Percentiles rank a stretch among this genome's conserved stretches.
Conservation (phyloP, 2,888 invertebrate genomes). For the Orchesella flavescens region DNA sequence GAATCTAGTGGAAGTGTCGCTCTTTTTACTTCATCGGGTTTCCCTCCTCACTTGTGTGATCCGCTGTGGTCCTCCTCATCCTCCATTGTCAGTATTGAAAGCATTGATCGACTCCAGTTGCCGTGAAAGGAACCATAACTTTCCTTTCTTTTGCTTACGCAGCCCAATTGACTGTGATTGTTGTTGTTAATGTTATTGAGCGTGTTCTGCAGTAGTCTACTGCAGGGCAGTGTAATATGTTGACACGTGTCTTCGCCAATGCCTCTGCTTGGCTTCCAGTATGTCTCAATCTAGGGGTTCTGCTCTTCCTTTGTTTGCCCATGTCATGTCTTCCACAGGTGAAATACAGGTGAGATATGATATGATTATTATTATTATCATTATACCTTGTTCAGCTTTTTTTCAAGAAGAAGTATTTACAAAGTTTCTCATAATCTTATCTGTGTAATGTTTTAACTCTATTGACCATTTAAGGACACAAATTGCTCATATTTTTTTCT, state of each 20-base stretch:
- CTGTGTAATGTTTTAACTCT: too few relatives aligned
- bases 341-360: conserved; percentile 70
- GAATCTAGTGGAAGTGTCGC: conserved; percentile 51
- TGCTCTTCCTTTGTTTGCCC: conserved; percentile 69
- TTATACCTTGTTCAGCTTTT: not conserved
- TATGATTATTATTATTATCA: not conserved
- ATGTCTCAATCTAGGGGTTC: conserved; percentile 70
- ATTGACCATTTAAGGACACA: not conserved
- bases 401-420: not conserved
- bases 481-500: not conserved
- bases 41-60: conserved; percentile 29
- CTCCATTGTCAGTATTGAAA: conserved; percentile 54
- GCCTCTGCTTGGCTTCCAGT: conserved; percentile 70
- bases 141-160: conserved; percentile 40
- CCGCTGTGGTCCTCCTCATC: conserved; percentile 45
- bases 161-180: conserved; percentile 60
- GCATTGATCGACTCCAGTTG: conserved; percentile 36
- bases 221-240: conserved; percentile 65
- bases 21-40: conserved; percentile 19
- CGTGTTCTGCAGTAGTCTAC: conserved; percentile 64
- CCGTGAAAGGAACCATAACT: conserved; percentile 43
- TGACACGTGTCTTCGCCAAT: conserved; percentile 66
- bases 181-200: conserved; percentile 58
- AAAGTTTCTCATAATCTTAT: not conserved
- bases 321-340: conserved; percentile 71